Evolutionary conservation across 1,140 invertebrate genomes (phyloP), one percentile per base, ranked within the genome.

Genomic region (Watersipora subatra): DNA sequence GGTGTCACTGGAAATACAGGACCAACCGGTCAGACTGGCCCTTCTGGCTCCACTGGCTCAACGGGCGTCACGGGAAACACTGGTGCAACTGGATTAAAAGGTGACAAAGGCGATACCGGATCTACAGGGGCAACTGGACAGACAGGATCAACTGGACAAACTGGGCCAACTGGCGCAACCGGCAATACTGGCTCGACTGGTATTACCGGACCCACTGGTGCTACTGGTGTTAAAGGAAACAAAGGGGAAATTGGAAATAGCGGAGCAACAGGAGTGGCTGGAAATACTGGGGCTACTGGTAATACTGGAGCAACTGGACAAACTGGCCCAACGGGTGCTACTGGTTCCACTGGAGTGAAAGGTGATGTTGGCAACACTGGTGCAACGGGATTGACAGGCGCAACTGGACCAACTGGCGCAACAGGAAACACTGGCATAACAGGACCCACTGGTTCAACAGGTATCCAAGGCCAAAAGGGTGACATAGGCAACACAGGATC

Each of bases 241-340:
- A 55, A 7, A 3, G 59, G 59, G 2, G 59, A 25, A 2, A 28
- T 28, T 28, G 59, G 59, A 12, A 27, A 7, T 15, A 25, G 22
- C n/a, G 59, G 62, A 22, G 62, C 62, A 2, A 64, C 62, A 20
- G 69, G 69, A 61, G 56, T 59, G 27, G 58, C 66, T 29, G 68
- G 68, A 55, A 22, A 62, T 29, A 56, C 67, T 1, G 68, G 68
- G 17, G 25, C 25, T 1, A 66, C 15, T n/a, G 68, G 68, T 7
- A 24, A 7, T 19, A 61, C 57, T 15, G 66, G 66, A 19, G 55
- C 2, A 1, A 20, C 2, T 2, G 66, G 66, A 2, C 2, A 2
- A 28, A 0, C 1, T 20, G 66, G 66, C 2, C 34, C n/a, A 26
- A 2, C 20, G 0, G 66, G 66, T 1, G 46, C 66, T 12, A 67